A percentile compares a stretch with the other conserved stretches of the same genome.
These are phyloP conservation scores for Phaethornis superciliosus DNA, from an alignment of 2,113 vertebrate species.

Conservation along the genomic window DNA sequence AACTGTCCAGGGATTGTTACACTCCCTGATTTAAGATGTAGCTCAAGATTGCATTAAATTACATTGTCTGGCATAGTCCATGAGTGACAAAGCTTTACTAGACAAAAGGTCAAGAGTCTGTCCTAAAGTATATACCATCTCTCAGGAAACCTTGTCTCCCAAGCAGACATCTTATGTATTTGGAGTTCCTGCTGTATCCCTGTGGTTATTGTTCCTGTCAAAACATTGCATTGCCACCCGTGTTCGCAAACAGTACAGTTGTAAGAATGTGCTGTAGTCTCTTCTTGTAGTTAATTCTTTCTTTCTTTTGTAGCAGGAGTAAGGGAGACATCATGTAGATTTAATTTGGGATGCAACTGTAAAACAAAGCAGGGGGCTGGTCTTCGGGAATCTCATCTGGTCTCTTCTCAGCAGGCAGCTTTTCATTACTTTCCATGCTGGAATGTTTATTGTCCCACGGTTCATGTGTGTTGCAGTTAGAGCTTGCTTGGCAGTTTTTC, in stretches of 20 bases:
- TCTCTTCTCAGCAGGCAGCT: conserved; percentile 57
- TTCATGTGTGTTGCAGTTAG: conserved; percentile 21
- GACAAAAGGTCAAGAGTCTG: not conserved
- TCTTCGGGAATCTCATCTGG: conserved; percentile 44
- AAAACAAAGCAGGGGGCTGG: conserved; percentile 9
- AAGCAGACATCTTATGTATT: not conserved
- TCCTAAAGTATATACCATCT: not conserved
- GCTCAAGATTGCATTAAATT: not conserved
- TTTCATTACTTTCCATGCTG: conserved; percentile 60
- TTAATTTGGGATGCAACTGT: conserved; percentile 38
- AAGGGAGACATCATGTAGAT: not conserved
- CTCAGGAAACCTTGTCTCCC: not conserved
- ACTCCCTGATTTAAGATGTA: not conserved
- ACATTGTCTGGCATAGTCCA: not conserved
- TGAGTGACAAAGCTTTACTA: not conserved
- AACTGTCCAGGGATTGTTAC: not conserved
- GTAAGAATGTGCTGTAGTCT: not conserved
- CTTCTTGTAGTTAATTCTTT: not conserved
- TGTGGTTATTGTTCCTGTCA: not conserved
- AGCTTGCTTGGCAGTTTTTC: conserved; percentile 41
- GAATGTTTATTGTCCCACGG: conserved; percentile 53
- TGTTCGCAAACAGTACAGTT: not conserved
- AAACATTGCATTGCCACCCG: not conserved
- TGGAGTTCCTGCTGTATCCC: not conserved
- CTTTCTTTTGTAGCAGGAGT: conserved; percentile 2